Base-by-base conservation (phyloP, 2,113 vertebrate genomes). In the Thryonomys swinderianus region DNA sequence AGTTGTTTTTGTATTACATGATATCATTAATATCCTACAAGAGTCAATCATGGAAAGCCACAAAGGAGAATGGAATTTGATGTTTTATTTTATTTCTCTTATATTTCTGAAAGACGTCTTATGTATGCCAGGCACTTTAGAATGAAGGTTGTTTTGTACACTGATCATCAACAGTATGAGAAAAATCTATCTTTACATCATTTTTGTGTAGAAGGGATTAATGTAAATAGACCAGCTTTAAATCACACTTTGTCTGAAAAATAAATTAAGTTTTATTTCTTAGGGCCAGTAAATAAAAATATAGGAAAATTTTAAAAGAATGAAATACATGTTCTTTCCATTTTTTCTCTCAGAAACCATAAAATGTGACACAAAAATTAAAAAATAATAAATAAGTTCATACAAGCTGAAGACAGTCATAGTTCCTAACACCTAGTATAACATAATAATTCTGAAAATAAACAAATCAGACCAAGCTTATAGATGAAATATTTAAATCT, bases 1-100 rank as follows among this genome's bases (percentile, higher is more conserved):
- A 95, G 89, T 93, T 45, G 85, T 69, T 57, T 96, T 97, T 97
- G 55, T 92, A 97, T 74, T 91, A 95, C 90, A 97, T 88, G 32
- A 48, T 86, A 90, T 67, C 74, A 93, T 80, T 88, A 88, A 34
- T 82, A 71, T 14, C n/a, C 73, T 92, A 71, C 12, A 67, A 78
- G 3, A 78, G 5, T 62, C 91, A 32, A 66, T 42, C 64, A 3
- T 67, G 25, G 3, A 85, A 96, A 66, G 11, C 12, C 16, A 48
- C 37, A 53, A 93, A 91, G 23, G 40, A 64, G 7, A 78, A 48
- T 67, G 34, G 69, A 96, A 80, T 48, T 93, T 53, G 20, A n/a
- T 80, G 67, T 23, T 86, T 3, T 37, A 13, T 69, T 71, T 25
- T 84, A 7, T 76, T 78, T 87, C 1, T 37, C 88, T 89, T 48